Conservation (phyloP, 2,113 vertebrate species). For the mouse (Mus musculus) region GRCm39 chr11:19886001-19886500, state of each 20-base stretch:
- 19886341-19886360: constrained; percentile 48
- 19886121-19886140: constrained; percentile 82
- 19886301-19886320: constrained; percentile 75
- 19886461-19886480: neutral
- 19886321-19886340: constrained; percentile 58
- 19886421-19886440: constrained; percentile 24
- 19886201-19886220: constrained; percentile 83
- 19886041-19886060: constrained; percentile 77
- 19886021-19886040: constrained; percentile 83
- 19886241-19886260: constrained; percentile 81
- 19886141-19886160: constrained; percentile 79
- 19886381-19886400: constrained; percentile 45
- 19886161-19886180: constrained; percentile 82
- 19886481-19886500: neutral
- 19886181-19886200: constrained; percentile 82
- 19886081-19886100: constrained; percentile 74
- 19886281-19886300: constrained; percentile 74
- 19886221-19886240: constrained; percentile 81
- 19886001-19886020: constrained; percentile 82
- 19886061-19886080: constrained; percentile 60
- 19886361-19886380: constrained; percentile 14
- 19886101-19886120: constrained; percentile 79
- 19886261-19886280: constrained; percentile 80
- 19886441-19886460: neutral
- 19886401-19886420: neutral